These are phyloP conservation scores for Dreissena rostriformis DNA, from an alignment of 1,140 invertebrate species.

Conservation along the genomic window DNA sequence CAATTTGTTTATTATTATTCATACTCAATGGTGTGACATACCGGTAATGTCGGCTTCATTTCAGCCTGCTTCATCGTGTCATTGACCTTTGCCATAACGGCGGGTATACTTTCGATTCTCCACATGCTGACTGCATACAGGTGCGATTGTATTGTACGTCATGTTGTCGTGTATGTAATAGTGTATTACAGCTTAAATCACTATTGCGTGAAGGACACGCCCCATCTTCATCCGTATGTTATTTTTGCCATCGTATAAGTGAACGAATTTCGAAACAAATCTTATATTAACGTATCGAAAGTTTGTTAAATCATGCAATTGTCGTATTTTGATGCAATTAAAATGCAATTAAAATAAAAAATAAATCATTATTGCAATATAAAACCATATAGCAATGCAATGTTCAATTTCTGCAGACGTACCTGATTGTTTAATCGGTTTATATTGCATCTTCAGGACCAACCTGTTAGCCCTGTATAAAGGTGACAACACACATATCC, in stretches of 20 bases:
- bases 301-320: too few relatives aligned
- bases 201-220: too few relatives aligned
- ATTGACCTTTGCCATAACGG: background rate
- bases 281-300: too few relatives aligned
- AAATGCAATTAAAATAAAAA: too few relatives aligned
- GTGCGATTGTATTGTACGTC: background rate
- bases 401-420: background rate
- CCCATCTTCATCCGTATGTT: too few relatives aligned
- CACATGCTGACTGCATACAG: slow-evolving; percentile 52
- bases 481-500: slow-evolving; percentile 45
- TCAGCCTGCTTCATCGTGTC: slow-evolving; percentile 42
- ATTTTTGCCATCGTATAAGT: background rate
- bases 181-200: too few relatives aligned
- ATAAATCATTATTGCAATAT: background rate
- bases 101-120: slow-evolving; percentile 22
- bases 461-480: slow-evolving; percentile 51
- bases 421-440: background rate
- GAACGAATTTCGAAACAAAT: background rate
- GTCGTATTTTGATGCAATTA: too few relatives aligned
- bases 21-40: too few relatives aligned
- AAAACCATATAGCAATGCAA: background rate
- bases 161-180: too few relatives aligned
- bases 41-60: background rate
- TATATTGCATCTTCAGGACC: slow-evolving; percentile 28
- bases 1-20: too few relatives aligned